phyloP scores from a whole-genome alignment of 2,888 invertebrate species.

The Xestia rhomboidea region DNA sequence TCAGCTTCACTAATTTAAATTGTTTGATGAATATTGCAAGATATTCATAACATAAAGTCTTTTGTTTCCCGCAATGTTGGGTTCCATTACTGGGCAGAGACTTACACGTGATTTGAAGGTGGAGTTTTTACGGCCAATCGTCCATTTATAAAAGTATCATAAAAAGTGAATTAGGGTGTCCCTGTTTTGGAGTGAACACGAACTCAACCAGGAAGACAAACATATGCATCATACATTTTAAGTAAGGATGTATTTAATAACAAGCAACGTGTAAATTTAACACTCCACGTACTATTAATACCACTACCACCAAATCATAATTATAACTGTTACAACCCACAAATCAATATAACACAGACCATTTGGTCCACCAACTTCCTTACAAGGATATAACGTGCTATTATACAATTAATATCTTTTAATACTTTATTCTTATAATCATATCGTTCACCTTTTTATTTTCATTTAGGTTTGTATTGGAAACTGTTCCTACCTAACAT shows the following conservation, averaged over 20 bases:
- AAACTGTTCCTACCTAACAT: slow-evolving; percentile 49
- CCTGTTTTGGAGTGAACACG: neutral
- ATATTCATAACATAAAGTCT: too few relatives aligned
- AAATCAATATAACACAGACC: neutral
- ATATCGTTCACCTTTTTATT: slow-evolving; percentile 11
- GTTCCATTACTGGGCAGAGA: too few relatives aligned
- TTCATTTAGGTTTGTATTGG: slow-evolving; percentile 33
- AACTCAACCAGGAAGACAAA: neutral
- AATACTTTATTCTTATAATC: slow-evolving; percentile 15
- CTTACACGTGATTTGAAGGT: too few relatives aligned
- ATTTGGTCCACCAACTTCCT: slow-evolving; percentile 32
- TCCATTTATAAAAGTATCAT: too few relatives aligned
- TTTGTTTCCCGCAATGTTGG: too few relatives aligned
- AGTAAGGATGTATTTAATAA: slow-evolving; percentile 18
- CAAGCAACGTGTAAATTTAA: slow-evolving; percentile 11
- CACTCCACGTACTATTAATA: neutral
- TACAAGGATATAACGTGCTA: slow-evolving; percentile 12
- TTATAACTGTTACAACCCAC: neutral
- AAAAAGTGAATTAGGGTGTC: neutral
- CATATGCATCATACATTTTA: neutral
- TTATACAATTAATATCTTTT: slow-evolving; percentile 12
- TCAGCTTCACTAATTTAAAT: too few relatives aligned
- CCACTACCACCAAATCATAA: neutral
- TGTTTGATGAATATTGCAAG: too few relatives aligned
- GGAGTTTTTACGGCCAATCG: too few relatives aligned